Evolutionary conservation across 2,113 vertebrate species (phyloP).

Genomic region (Dascyllus trimaculatus): DNA sequence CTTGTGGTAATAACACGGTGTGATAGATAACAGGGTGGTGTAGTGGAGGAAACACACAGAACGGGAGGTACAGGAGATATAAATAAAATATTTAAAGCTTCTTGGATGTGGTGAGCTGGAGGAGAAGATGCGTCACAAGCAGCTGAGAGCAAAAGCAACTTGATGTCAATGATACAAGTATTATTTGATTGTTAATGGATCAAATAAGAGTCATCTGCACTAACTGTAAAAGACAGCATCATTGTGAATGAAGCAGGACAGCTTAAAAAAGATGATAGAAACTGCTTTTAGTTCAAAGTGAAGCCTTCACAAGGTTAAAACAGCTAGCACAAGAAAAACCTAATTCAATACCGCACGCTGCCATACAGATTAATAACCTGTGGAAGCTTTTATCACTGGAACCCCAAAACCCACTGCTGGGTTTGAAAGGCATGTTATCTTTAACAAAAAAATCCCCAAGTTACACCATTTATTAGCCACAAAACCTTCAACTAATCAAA

Average conservation of each 20-base stretch:
- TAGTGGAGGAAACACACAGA: background rate
- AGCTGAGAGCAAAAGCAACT: conserved; percentile 14
- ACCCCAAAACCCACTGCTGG: too few relatives aligned
- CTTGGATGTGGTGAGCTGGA: conserved; percentile 16
- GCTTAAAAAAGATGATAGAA: background rate
- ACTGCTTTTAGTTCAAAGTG: background rate
- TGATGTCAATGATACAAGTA: conserved; percentile 4
- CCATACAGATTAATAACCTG: background rate
- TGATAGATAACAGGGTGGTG: conserved; percentile 2
- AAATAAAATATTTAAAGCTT: conserved; percentile 9
- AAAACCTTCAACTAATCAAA: too few relatives aligned
- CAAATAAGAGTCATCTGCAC: background rate
- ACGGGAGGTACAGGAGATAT: conserved; percentile 12
- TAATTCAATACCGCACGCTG: background rate
- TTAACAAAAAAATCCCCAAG: too few relatives aligned
- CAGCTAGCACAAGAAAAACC: background rate
- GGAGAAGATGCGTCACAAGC: conserved; percentile 35
- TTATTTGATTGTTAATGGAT: background rate
- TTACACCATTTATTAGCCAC: too few relatives aligned
- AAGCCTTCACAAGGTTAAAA: background rate
- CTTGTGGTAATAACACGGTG: conserved; percentile 3
- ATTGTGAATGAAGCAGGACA: background rate
- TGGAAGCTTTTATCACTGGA: too few relatives aligned
- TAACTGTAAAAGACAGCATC: background rate
- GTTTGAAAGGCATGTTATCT: too few relatives aligned